Conservation (phyloP, 2,797 vertebrate genomes). For the Platalea minor region DNA sequence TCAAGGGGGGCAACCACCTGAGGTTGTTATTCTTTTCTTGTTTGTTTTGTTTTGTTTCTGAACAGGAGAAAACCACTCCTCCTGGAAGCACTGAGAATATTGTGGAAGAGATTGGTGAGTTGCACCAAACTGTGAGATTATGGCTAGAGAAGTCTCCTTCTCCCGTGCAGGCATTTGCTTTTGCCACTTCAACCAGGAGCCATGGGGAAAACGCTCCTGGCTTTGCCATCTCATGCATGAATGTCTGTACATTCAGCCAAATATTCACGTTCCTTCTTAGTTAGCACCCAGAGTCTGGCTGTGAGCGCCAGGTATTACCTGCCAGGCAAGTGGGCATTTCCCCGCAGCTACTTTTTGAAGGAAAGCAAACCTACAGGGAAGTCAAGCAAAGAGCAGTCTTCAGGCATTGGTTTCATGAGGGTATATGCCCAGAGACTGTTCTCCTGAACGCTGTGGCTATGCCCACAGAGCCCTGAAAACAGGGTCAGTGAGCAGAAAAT, state of each 20-base stretch:
- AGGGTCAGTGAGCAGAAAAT: background rate
- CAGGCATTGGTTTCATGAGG: background rate
- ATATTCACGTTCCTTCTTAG: background rate
- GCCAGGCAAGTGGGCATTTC: background rate
- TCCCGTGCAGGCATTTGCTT: background rate
- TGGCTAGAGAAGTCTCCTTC: background rate
- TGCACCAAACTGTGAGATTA: background rate
- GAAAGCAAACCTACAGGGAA: background rate
- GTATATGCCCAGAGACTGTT: background rate
- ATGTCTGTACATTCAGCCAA: background rate
- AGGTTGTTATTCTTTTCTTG: background rate
- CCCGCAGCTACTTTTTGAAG: background rate
- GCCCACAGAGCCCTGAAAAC: background rate
- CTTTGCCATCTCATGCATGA: background rate
- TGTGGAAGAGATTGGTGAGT: conserved; percentile 63
- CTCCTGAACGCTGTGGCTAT: background rate
- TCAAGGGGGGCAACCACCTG: background rate
- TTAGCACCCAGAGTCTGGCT: background rate
- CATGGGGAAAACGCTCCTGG: background rate
- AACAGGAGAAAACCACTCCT: conserved; percentile 39
- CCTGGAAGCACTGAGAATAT: conserved; percentile 40
- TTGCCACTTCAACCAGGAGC: background rate
- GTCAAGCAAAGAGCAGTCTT: background rate
- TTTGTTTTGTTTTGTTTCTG: conserved; percentile 25
- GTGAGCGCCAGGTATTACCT: background rate